Evolutionary conservation across 2,797 vertebrate species (phyloP), one percentile per base, ranked within the genome.

Genomic region (Coranthus polyacanthus): DNA sequence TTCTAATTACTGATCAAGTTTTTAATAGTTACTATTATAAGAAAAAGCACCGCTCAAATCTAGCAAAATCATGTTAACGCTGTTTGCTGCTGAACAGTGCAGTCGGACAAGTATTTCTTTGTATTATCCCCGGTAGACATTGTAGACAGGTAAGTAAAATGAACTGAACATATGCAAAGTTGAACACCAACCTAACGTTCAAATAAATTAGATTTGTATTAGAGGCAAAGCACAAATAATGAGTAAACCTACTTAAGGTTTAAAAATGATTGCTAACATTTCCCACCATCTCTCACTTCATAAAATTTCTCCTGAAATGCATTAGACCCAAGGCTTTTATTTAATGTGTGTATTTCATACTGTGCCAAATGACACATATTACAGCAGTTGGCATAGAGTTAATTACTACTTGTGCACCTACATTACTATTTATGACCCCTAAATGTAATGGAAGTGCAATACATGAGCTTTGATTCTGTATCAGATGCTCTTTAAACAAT

Each of bases 261-360:
- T 56, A 10, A 58, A 39, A 36, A 5, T 20, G 5, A 47, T 45
- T 57, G n/a, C 12, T 59, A 37, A 65, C 12, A 47, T 47, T 32
- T 61, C 3, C 9, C 16, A 22, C 57, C 20, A 18, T 53, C 16
- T 60, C 55, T 78, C 16, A 74, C 32, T 12, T 68, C n/a, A 46
- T 36, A 24, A 8, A 10, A 59, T 58, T 78, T 66, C 20, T 79
- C 53, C 82, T 45, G 37, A 62, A 29, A 50, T 73, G 49, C 72
- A 65, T 81, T 82, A 85, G 69, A 89, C 88, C 70, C 80, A 78
- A 83, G 86, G 87, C 87, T 90, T 88, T 69, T 15, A 42, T 9
- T 17, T 41, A 3, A 32, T 32, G 29, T 10, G 10, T 32, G 29
- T 32, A 32, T 32, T 32, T 32, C 29, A 32, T 2, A 26, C 29